Base-by-base conservation (phyloP, 2,888 invertebrate genomes). In the Herminia tarsipennalis region DNA sequence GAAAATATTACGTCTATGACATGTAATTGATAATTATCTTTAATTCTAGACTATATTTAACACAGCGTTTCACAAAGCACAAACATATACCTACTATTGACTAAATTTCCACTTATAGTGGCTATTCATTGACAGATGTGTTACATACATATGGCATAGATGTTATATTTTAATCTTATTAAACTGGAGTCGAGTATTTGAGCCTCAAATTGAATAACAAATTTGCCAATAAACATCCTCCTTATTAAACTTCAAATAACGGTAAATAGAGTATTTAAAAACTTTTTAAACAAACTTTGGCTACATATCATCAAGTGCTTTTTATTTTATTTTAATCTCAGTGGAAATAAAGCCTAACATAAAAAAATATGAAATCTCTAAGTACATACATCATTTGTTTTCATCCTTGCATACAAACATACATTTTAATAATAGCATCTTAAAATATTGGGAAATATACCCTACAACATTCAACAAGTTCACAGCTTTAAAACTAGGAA, bases 1-100 rank as follows among this genome's bases (percentile, higher is more conserved):
- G 60, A 59, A 65, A 69, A 59, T 57, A 67, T 56, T 66, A 63
- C 52, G 56, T 66, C 59, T 63, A 66, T 59, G 65, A 66, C 67
- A 66, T 66, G 52, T 66, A 64, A 67, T 60, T 42, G 54, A 54
- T 66, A 65, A 59, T 54, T 57, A 59, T 54, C 29, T 45, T 52
- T 57, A 57, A n/a, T n/a, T n/a, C n/a, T n/a, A 48, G 24, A 40
- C 57, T 65, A 65, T 56, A 64, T 45, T 35, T 55, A 66, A 63
- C 51, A 65, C 59, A 53, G 66, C 63, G 59, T 63, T 65, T 59
- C 56, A 66, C 64, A 63, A 66, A 66, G 63, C 57, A 63, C 47
- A 54, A 54, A 65, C 43, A 54, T 49, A 65, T 46, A 50, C n/a
- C n/a, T n/a, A n/a, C 34, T 27, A 45, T 41, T 35, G 43, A 52